These are phyloP conservation scores for Pteronura brasiliensis DNA, from an alignment of 2,113 vertebrate species.

Conservation along the genomic window DNA sequence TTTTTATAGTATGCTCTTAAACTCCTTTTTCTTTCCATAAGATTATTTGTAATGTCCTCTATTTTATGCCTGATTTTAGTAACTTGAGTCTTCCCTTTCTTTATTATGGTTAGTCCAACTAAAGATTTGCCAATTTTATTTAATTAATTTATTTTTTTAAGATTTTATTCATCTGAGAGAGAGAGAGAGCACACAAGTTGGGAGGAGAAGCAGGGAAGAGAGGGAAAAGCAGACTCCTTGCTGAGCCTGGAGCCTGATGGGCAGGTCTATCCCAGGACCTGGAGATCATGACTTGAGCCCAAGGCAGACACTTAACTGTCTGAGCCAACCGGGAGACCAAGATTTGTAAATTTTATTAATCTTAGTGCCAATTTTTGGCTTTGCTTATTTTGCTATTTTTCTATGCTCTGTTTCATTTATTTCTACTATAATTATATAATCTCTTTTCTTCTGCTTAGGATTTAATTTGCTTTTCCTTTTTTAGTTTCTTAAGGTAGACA, in stretches of 20 bases:
- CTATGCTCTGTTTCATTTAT: background rate
- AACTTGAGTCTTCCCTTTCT: background rate
- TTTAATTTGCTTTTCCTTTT: background rate
- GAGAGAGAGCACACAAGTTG: background rate
- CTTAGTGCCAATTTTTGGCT: background rate
- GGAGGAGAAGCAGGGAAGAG: background rate
- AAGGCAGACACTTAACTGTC: background rate
- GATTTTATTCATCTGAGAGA: background rate
- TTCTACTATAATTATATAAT: background rate
- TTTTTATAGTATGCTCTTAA: background rate
- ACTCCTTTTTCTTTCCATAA: background rate
- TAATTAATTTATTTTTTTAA: background rate
- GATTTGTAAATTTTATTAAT: background rate
- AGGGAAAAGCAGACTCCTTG: background rate
- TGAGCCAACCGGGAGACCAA: background rate
- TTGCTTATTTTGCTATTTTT: background rate
- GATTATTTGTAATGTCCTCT: background rate
- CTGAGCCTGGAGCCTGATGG: background rate
- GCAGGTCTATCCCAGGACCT: background rate
- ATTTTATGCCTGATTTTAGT: background rate
- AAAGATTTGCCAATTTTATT: background rate
- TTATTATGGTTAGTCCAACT: background rate
- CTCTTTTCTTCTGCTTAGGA: background rate
- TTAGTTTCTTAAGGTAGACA: background rate
- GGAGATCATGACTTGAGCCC: background rate